These are phyloP conservation scores for Scaptomyza flava DNA, from an alignment of 2,888 invertebrate genomes.

Conservation along the genomic window DNA sequence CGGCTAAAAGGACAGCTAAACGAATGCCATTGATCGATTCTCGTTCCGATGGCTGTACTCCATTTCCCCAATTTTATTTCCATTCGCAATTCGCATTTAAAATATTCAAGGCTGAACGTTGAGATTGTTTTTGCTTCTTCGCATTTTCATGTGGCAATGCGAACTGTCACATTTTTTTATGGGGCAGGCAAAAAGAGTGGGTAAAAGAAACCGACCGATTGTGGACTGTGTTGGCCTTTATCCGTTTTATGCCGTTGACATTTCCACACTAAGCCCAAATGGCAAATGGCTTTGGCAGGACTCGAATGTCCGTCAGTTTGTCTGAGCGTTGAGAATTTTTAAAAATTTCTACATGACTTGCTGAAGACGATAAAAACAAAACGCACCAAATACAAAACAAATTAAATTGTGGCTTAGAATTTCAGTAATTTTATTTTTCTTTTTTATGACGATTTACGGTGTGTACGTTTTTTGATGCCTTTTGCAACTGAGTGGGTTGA, in stretches of 20 bases:
- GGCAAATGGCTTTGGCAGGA: slow-evolving; percentile 56
- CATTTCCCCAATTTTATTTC: slow-evolving; percentile 6
- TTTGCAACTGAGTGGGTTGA: slow-evolving; percentile 28
- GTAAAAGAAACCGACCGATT: slow-evolving; percentile 4
- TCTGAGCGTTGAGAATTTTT: slow-evolving; percentile 32
- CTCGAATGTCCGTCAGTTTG: slow-evolving; percentile 36
- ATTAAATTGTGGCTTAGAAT: slow-evolving; percentile 51
- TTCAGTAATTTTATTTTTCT: slow-evolving; percentile 37
- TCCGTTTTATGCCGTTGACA: slow-evolving; percentile 73
- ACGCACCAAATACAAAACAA: slow-evolving; percentile 29
- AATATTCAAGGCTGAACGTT: slow-evolving; percentile 44
- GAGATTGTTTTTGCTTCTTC: slow-evolving; percentile 58
- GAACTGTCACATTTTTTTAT: slow-evolving; percentile 72
- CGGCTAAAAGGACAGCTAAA: slow-evolving; percentile 55
- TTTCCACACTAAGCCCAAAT: slow-evolving; percentile 65
- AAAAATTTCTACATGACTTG: slow-evolving; percentile 53
- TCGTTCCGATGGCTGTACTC: slow-evolving; percentile 19
- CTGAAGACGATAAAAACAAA: slow-evolving; percentile 27
- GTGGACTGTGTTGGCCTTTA: slow-evolving; percentile 46
- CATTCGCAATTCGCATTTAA: slow-evolving; percentile 39
- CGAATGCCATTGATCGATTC: slow-evolving; percentile 72
- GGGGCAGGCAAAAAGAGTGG: neutral
- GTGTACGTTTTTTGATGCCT: neutral
- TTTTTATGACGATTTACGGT: slow-evolving; percentile 35
- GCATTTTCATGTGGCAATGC: slow-evolving; percentile 59